Conservation (phyloP, 2,888 invertebrate genomes). For the Arctia plantaginis region DNA sequence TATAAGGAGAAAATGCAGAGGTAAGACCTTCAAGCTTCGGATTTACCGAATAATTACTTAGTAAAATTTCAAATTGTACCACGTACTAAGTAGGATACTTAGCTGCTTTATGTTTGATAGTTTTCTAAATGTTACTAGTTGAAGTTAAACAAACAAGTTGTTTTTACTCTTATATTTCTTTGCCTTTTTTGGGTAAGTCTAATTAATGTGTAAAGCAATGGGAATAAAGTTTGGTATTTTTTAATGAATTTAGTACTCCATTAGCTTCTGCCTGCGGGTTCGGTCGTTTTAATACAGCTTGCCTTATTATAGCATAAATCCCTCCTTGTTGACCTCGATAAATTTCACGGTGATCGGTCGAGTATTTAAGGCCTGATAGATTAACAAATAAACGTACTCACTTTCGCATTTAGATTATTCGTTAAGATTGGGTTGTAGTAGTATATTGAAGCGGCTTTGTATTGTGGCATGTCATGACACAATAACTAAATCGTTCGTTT, state of each 20-base stretch:
- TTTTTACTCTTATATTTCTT: too few species aligned
- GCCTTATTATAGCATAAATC: not conserved
- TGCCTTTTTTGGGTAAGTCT: not conserved
- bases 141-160: too few species aligned
- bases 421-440: not conserved
- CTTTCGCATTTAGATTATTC: too few species aligned
- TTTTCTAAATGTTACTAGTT: too few species aligned
- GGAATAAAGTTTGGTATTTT: too few species aligned
- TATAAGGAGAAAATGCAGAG: constrained; percentile 83
- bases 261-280: too few species aligned
- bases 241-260: too few species aligned
- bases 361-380: not conserved
- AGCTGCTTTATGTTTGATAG: not conserved
- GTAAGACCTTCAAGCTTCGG: constrained; percentile 49
- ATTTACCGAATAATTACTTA: not conserved
- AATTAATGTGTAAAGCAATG: not conserved
- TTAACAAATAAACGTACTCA: too few species aligned
- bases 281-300: not conserved
- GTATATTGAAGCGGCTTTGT: not conserved
- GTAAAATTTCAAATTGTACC: not conserved
- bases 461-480: not conserved
- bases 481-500: not conserved
- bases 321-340: not conserved
- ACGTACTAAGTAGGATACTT: not conserved
- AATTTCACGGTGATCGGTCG: too few species aligned